A percentile compares a stretch with the other conserved stretches of the same genome.
These are phyloP conservation scores for Apamea sordens DNA, from an alignment of 2,888 invertebrate species.

Conservation along the genomic window DNA sequence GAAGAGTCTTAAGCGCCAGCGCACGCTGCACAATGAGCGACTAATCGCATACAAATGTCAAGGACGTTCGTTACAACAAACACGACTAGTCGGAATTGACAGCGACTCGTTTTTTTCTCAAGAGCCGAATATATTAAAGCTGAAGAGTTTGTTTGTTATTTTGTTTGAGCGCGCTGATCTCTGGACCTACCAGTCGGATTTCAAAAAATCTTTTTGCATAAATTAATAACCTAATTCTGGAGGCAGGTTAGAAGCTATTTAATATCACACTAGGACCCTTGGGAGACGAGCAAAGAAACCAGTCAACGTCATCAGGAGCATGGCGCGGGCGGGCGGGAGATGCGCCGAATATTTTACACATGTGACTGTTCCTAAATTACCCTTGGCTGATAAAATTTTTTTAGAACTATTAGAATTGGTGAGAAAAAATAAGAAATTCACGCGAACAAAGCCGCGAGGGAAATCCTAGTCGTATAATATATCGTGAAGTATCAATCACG, in stretches of 20 bases:
- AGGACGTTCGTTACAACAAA: slow-evolving; percentile 49
- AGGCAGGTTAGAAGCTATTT: not conserved
- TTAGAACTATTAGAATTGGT: not conserved
- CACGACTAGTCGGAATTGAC: slow-evolving; percentile 27
- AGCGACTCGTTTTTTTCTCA: slow-evolving; percentile 27
- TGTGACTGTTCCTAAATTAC: too few relatives aligned
- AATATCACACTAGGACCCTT: not conserved
- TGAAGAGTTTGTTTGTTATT: not conserved
- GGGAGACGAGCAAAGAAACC: not conserved
- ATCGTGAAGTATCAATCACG: slow-evolving; percentile 37
- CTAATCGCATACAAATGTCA: slow-evolving; percentile 56
- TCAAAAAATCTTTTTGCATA: not conserved
- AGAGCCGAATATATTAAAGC: not conserved
- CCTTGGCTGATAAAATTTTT: too few relatives aligned
- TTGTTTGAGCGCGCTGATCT: not conserved
- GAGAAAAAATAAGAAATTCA: not conserved
- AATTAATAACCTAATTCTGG: not conserved
- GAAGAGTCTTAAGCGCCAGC: slow-evolving; percentile 3
- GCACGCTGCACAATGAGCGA: slow-evolving; percentile 16
- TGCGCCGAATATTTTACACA: too few relatives aligned
- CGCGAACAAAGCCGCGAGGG: too few relatives aligned
- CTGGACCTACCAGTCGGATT: too few relatives aligned
- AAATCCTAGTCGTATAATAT: not conserved
- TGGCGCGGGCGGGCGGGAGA: too few relatives aligned
- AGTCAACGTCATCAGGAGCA: not conserved